Percentiles rank a stretch among this genome's conserved stretches.
Evolutionary conservation across 1,140 invertebrate species (phyloP).

Genomic region (Nasonia vitripennis): DNA sequence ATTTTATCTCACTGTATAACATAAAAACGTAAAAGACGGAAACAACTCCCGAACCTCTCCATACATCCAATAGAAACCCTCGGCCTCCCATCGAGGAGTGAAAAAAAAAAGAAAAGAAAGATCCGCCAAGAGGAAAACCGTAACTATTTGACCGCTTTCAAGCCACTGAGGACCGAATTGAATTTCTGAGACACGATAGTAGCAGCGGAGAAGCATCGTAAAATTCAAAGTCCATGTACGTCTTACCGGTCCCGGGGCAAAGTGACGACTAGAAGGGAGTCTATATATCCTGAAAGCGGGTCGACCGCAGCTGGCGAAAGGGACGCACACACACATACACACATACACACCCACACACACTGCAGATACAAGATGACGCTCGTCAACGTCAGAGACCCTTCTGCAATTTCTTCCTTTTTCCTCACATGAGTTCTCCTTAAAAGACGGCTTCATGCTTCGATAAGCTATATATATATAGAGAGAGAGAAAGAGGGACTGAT

Average conservation of each 20-base stretch:
- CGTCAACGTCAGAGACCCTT: slow-evolving; percentile 34
- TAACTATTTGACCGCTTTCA: slow-evolving; percentile 10
- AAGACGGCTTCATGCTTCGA: slow-evolving; percentile 54
- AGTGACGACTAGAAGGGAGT: slow-evolving; percentile 36
- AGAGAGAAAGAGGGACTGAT: neutral
- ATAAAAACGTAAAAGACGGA: neutral
- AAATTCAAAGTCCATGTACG: slow-evolving; percentile 65
- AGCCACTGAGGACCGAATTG: slow-evolving; percentile 57
- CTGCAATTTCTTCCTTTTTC: slow-evolving; percentile 59
- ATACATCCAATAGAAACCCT: neutral
- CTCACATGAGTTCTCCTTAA: slow-evolving; percentile 57
- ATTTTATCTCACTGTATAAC: neutral
- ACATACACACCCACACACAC: neutral
- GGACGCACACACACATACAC: neutral
- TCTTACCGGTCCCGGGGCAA: slow-evolving; percentile 48
- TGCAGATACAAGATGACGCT: slow-evolving; percentile 55
- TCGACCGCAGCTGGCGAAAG: slow-evolving; percentile 27
- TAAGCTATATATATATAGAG: slow-evolving; percentile 41
- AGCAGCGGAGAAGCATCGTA: slow-evolving; percentile 62
- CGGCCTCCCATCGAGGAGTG: neutral
- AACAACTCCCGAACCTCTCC: neutral
- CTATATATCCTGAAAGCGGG: slow-evolving; percentile 19
- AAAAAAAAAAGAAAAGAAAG: neutral
- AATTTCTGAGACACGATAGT: slow-evolving; percentile 60
- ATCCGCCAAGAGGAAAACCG: neutral